phyloP scores from a whole-genome alignment of 2,113 vertebrate species.

The Cyrtonyx montezumae region DNA sequence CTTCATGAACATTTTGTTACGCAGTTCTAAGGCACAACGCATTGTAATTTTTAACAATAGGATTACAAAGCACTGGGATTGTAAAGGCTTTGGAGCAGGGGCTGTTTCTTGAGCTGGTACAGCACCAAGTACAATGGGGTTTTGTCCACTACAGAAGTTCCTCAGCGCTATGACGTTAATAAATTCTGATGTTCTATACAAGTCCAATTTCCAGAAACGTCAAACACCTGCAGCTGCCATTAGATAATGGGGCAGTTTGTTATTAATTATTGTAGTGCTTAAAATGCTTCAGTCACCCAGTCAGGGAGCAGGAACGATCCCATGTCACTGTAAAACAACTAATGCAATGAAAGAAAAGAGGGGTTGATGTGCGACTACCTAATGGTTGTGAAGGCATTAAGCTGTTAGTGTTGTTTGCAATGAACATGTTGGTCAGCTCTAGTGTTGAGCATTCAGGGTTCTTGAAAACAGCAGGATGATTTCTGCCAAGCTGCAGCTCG shows the following conservation, averaged over 20 bases:
- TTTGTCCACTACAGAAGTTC: accelerated
- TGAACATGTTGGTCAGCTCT: conserved; percentile 5
- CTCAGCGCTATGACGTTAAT: neutral
- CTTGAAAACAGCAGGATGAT: neutral
- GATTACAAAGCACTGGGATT: neutral
- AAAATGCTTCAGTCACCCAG: neutral
- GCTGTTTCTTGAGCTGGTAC: neutral
- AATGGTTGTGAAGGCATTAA: neutral
- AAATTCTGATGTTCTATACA: neutral
- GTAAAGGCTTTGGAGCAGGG: conserved; percentile 21
- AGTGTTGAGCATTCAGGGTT: neutral
- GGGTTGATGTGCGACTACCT: neutral
- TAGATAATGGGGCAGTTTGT: accelerated
- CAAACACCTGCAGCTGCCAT: conserved; percentile 35
- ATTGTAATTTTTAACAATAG: conserved; percentile 52
- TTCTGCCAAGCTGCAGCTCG: conserved; percentile 46
- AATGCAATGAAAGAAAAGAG: neutral
- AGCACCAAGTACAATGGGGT: neutral
- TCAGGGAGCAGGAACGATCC: neutral
- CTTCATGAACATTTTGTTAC: conserved; percentile 11
- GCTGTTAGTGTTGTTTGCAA: conserved; percentile 39
- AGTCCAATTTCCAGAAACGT: neutral
- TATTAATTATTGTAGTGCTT: neutral
- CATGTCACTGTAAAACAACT: neutral
- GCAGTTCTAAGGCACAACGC: neutral